A percentile compares a stretch with the other conserved stretches of the same genome.
Evolutionary conservation across 2,888 invertebrate genomes (phyloP).

Genomic region (Ptychoptera albimana): DNA sequence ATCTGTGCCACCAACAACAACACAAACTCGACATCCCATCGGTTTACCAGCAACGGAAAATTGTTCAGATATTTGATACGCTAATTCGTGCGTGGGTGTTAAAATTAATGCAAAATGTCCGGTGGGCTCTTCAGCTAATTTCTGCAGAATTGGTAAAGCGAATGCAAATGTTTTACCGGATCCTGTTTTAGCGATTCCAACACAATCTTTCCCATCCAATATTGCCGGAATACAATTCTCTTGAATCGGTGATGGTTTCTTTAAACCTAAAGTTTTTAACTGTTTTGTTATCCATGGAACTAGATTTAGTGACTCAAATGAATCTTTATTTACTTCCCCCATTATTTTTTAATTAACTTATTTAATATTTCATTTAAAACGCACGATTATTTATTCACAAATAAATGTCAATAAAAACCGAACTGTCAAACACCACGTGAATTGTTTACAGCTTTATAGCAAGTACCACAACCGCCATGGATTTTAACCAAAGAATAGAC

Average conservation of each 20-base stretch:
- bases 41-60: conserved; percentile 83
- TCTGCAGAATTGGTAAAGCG: conserved; percentile 84
- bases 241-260: conserved; percentile 65
- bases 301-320: conserved; percentile 45
- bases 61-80: conserved; percentile 89
- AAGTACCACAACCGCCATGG: no score
- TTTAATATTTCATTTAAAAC: no score
- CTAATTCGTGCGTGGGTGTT: conserved; percentile 88
- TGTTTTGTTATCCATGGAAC: conserved; percentile 62
- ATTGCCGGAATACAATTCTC: conserved; percentile 64
- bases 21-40: conserved; percentile 63
- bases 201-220: conserved; percentile 66
- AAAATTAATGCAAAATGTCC: conserved; percentile 89
- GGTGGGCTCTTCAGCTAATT: conserved; percentile 83
- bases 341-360: not conserved
- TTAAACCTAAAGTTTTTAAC: conserved; percentile 46
- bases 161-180: conserved; percentile 98
- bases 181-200: conserved; percentile 95
- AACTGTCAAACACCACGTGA: no score
- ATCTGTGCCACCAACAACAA: conserved; percentile 91
- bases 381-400: no score
- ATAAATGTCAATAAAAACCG: no score
- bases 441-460: no score
- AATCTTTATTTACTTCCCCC: conserved; percentile 13
- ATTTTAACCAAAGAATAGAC: no score